These are phyloP conservation scores for Cantharis rustica DNA, from an alignment of 2,888 invertebrate species.

Conservation along the genomic window DNA sequence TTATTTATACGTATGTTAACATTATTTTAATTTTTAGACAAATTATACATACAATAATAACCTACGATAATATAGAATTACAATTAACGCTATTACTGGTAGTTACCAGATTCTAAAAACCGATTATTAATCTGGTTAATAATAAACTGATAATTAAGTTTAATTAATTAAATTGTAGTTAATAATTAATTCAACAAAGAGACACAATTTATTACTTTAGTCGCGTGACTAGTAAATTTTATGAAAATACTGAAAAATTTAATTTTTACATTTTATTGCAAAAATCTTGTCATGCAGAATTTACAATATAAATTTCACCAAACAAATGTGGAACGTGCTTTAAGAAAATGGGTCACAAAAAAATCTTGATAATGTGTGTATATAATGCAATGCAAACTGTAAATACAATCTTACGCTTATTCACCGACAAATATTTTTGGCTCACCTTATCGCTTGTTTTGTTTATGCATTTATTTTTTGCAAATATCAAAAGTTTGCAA, in stretches of 20 bases:
- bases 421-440: slow-evolving; percentile 32
- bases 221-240: background rate
- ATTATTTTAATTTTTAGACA: background rate
- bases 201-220: background rate
- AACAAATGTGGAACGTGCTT: slow-evolving; percentile 25
- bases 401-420: slow-evolving; percentile 39
- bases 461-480: too few species aligned
- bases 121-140: background rate
- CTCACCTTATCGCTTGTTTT: slow-evolving; percentile 34
- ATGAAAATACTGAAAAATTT: background rate
- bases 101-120: background rate
- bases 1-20: background rate
- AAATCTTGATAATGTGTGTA: slow-evolving; percentile 43
- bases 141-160: background rate
- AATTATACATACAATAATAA: background rate
- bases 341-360: slow-evolving; percentile 44
- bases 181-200: background rate
- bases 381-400: slow-evolving; percentile 43
- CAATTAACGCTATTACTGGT: background rate
- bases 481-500: too few species aligned
- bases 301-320: background rate
- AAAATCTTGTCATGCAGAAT: background rate
- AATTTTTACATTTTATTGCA: background rate
- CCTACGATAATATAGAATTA: background rate
- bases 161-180: background rate